Conservation (phyloP, 92 coral and sea anemone genomes). For the Galaxea fascicularis region DNA sequence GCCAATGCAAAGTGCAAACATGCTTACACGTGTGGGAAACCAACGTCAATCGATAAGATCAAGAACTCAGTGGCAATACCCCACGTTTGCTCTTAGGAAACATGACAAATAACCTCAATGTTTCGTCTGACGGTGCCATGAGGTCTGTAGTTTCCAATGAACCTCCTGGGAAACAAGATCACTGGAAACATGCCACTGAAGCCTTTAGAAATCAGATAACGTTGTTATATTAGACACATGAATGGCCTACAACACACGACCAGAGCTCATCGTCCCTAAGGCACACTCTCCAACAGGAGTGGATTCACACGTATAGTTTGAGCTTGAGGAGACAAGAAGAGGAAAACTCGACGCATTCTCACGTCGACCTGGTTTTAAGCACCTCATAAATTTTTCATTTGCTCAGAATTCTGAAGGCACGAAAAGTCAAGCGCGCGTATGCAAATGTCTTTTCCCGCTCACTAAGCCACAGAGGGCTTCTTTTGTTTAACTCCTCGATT, state of each 20-base stretch:
- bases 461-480: not conserved
- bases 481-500: conserved; percentile 17
- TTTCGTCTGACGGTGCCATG: conserved; percentile 78
- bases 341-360: not conserved
- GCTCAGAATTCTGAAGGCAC: conserved; percentile 30
- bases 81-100: conserved; percentile 98
- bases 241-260: conserved; percentile 5
- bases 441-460: conserved; percentile 31
- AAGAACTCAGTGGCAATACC: conserved; percentile 32
- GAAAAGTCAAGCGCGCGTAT: conserved; percentile 42
- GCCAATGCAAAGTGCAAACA: conserved; percentile 79
- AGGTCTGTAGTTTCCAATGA: conserved; percentile 62
- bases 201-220: conserved; percentile 48
- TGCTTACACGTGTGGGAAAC: conserved; percentile 81
- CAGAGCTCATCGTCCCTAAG: not conserved
- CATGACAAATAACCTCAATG: conserved; percentile 50
- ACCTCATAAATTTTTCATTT: conserved; percentile 33
- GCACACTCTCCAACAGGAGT: not conserved
- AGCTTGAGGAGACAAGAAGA: not conserved
- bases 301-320: not conserved
- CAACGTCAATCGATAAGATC: conserved; percentile 75
- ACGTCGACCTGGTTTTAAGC: not conserved
- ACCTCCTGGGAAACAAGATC: conserved; percentile 58
- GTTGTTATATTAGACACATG: conserved; percentile 13
- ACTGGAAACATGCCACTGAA: not conserved